A percentile compares a stretch with the other conserved stretches of the same genome.
Conservation (phyloP, 1,140 invertebrate genomes). For the Conus betulinus region DNA sequence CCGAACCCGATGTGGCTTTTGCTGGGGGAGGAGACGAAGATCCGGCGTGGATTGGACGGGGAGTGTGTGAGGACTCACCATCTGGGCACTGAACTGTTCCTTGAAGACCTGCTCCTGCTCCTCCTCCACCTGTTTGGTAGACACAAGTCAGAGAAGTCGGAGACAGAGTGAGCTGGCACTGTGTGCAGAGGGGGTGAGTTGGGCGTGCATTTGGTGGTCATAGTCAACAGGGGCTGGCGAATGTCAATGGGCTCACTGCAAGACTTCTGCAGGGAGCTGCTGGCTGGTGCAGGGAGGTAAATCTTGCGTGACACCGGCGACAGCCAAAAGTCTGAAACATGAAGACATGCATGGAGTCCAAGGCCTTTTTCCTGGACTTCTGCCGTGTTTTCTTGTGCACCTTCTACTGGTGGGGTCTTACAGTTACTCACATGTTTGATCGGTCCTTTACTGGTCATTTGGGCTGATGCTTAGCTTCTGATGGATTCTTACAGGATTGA, state of each 20-base stretch:
- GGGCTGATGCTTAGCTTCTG: no score
- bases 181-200: slow-evolving; percentile 34
- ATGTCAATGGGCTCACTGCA: slow-evolving; percentile 71
- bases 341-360: no score
- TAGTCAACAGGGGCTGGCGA: slow-evolving; percentile 23
- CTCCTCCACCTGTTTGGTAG: slow-evolving; percentile 38
- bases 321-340: slow-evolving; percentile 88
- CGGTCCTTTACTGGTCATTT: no score
- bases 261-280: slow-evolving; percentile 81
- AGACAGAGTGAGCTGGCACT: not conserved
- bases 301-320: slow-evolving; percentile 80
- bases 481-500: no score
- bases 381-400: no score
- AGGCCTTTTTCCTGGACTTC: no score
- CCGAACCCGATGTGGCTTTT: not conserved
- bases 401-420: no score
- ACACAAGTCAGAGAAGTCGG: slow-evolving; percentile 10
- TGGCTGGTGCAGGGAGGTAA: slow-evolving; percentile 47
- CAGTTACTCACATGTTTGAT: no score
- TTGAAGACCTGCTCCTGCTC: slow-evolving; percentile 28
- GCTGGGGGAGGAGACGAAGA: not conserved
- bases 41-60: not conserved
- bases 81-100: slow-evolving; percentile 28
- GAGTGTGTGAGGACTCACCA: not conserved
- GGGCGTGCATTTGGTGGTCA: slow-evolving; percentile 13